Evolutionary conservation across 2,113 vertebrate species (phyloP).

Genomic region (Dromiciops gliroides): DNA sequence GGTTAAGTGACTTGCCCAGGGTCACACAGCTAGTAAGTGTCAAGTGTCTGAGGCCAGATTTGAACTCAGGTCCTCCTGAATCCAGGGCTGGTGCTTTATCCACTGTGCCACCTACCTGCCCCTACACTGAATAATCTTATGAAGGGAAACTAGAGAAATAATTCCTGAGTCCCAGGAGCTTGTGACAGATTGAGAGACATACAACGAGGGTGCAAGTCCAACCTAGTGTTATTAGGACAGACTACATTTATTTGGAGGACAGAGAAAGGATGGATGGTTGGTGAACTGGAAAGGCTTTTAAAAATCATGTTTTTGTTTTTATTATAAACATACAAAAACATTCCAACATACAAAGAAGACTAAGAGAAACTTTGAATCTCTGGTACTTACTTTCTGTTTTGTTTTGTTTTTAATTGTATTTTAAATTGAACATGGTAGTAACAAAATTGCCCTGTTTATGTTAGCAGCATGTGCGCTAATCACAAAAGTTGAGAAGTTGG

Average conservation of each 20-base stretch:
- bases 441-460: not conserved
- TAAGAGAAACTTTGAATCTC: not conserved
- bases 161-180: not conserved
- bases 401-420: not conserved
- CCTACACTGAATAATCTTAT: not conserved
- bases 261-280: not conserved
- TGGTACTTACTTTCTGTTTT: too few species aligned
- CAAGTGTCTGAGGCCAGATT: too few species aligned
- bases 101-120: too few species aligned
- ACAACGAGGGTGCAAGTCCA: too few species aligned
- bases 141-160: not conserved
- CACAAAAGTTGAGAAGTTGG: not conserved
- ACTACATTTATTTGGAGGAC: not conserved
- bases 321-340: not conserved
- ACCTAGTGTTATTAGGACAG: not conserved
- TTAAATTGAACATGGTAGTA: not conserved
- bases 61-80: too few species aligned
- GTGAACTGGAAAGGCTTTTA: too few species aligned
- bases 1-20: too few species aligned
- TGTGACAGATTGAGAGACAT: not conserved
- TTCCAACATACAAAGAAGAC: not conserved
- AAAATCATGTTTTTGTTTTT: not conserved
- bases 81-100: too few species aligned
- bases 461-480: not conserved
- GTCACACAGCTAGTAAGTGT: too few species aligned